Evolutionary conservation across 1,140 invertebrate genomes (phyloP).

Genomic region (Orchesella cincta): DNA sequence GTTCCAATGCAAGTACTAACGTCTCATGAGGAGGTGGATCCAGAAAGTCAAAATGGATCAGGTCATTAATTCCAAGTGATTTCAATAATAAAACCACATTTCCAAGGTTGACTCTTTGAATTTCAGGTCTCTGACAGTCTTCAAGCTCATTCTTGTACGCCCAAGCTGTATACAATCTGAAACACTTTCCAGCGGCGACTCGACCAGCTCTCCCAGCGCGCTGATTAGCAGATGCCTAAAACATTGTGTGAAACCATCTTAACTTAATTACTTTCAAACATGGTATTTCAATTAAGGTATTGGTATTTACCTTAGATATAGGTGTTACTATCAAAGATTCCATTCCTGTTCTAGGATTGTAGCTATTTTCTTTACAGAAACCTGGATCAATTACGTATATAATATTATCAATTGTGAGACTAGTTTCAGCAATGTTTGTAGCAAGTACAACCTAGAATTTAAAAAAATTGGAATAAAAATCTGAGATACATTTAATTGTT

Average conservation of each 20-base stretch:
- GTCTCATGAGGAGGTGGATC: conserved; percentile 98
- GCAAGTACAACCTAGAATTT: conserved; percentile 80
- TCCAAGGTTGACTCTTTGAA: conserved; percentile 95
- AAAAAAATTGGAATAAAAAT: conserved; percentile 10
- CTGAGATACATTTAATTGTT: not conserved
- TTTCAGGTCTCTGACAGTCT: conserved; percentile 97
- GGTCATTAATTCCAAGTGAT: conserved; percentile 94
- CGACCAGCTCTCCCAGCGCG: conserved; percentile 87
- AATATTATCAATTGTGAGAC: conserved; percentile 98
- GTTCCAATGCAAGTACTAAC: conserved; percentile 90
- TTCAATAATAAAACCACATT: conserved; percentile 97
- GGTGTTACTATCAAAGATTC: conserved; percentile 97
- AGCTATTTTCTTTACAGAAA: conserved; percentile 99
- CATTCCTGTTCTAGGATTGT: conserved; percentile 97
- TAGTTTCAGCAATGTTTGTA: conserved; percentile 99
- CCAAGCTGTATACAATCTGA: conserved; percentile 94
- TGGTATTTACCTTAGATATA: conserved; percentile 80
- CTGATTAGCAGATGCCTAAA: conserved; percentile 85
- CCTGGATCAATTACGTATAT: conserved; percentile 99
- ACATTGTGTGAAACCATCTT: not conserved
- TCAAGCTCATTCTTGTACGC: conserved; percentile 97
- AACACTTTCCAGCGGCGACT: conserved; percentile 95
- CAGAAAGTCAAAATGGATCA: conserved; percentile 97
- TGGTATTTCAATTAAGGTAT: not conserved
- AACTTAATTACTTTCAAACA: not conserved